Evolutionary conservation across 2,113 vertebrate species (phyloP), one percentile per base, ranked within the genome.

Genomic region (Rhea pennata): DNA sequence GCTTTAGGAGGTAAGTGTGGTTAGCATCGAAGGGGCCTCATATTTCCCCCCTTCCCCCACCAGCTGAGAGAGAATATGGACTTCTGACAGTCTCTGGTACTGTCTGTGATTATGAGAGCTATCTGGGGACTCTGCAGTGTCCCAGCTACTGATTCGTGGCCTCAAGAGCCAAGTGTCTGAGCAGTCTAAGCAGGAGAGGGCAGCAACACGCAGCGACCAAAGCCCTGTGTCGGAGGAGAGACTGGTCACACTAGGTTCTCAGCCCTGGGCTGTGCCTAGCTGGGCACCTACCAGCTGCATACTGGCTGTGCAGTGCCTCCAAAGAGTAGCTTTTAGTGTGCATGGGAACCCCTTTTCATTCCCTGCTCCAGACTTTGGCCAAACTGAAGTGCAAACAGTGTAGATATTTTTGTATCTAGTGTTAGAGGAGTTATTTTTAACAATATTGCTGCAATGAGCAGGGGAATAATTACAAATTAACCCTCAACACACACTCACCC

Each of bases 1-100:
- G 99, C 99, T 71, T 93, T 99, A 90, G 99, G 99, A 98, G 99
- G 99, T 99, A 98, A 98, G 99, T 98, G 65, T 8, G 5, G 27
- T 24, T 72, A 66, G 7, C 16, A 40, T 2, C 6, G 9, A 3
- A 50, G 21, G 6, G 12, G 7, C 14, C 20, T 72, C 44, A 13
- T 27, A 22, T 22, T 5, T 4, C 5, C 19, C 9, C 19, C 8
- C 24, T 4, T 13, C 8, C 12, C 12, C 69, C 17, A 54, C 3
- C 2, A 40, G 2, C 2, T 9, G 51, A 46, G 23, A 71, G 39
- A 90, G 26, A 14, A 8, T 10, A 67, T 39, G 29, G 7, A 26
- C 19, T 44, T 3, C 31, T 73, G 0, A 46, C 31, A 67, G 7
- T 7, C 40, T 72, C 44, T 62, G 14, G 7, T 39, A 31, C 31